Evolutionary conservation across 2,113 vertebrate species (phyloP).

Genomic region (Naja naja): DNA sequence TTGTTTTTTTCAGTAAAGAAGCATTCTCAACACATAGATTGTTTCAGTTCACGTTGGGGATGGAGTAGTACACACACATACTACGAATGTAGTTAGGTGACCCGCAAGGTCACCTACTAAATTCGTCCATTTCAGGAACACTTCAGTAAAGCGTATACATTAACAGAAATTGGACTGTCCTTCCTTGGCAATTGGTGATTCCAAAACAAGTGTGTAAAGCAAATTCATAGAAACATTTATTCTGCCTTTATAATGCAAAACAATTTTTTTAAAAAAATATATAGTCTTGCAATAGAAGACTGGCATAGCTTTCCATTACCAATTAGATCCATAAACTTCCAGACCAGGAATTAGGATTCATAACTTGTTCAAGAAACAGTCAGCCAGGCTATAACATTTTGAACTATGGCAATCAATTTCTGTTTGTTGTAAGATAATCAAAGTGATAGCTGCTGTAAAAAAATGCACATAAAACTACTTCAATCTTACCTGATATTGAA

Average conservation of each 20-base stretch:
- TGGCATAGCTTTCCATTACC: background rate
- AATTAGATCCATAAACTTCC: background rate
- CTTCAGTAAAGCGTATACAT: background rate
- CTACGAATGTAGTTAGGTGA: background rate
- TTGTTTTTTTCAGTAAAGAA: background rate
- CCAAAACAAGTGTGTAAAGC: background rate
- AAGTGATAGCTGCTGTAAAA: background rate
- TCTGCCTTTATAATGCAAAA: background rate
- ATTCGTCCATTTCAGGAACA: background rate
- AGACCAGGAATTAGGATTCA: conserved; percentile 8
- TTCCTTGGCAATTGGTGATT: background rate
- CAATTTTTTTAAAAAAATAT: background rate
- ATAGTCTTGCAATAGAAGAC: background rate
- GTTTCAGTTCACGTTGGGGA: background rate
- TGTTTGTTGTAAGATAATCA: conserved; percentile 11
- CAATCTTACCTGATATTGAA: background rate
- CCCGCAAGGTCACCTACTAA: background rate
- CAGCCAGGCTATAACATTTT: background rate
- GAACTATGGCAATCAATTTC: conserved; percentile 6
- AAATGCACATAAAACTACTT: background rate
- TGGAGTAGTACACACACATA: background rate
- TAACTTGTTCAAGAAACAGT: conserved; percentile 7
- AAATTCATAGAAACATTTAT: background rate
- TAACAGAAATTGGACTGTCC: background rate
- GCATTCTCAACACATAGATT: background rate